Evolutionary conservation across 1,140 invertebrate species (phyloP).

Genomic region (Archivesica marissinica): DNA sequence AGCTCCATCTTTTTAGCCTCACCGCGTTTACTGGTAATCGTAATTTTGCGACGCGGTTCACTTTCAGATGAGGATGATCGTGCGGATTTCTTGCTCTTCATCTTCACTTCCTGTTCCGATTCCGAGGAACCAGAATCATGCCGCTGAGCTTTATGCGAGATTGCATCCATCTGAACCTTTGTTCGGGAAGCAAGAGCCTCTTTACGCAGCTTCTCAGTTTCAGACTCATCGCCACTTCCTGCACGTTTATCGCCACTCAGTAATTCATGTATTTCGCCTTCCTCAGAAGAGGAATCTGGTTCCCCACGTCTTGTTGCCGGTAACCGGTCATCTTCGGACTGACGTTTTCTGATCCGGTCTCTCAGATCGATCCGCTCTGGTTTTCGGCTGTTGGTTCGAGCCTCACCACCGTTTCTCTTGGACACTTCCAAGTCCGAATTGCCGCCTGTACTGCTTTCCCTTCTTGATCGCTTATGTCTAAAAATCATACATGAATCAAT

Average conservation of each 20-base stretch:
- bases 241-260: not conserved
- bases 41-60: constrained; percentile 10
- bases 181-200: constrained; percentile 43
- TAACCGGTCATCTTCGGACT: constrained; percentile 1
- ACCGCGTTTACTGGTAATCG: not conserved
- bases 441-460: not conserved
- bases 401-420: not conserved
- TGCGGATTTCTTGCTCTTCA: not conserved
- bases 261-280: constrained; percentile 25
- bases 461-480: not conserved
- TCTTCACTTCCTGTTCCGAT: not conserved
- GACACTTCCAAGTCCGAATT: constrained; percentile 5
- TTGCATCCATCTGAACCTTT: not conserved
- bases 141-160: not conserved
- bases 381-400: not conserved
- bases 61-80: constrained; percentile 1
- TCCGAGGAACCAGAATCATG: not conserved
- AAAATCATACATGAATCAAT: no score
- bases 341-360: constrained; percentile 7
- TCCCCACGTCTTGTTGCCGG: not conserved
- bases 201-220: constrained; percentile 47
- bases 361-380: constrained; percentile 12
- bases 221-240: not conserved
- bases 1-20: not conserved
- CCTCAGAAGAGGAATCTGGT: constrained; percentile 32